Conservation (phyloP, 2,113 vertebrate species). For the Prunella fulvescens region DNA sequence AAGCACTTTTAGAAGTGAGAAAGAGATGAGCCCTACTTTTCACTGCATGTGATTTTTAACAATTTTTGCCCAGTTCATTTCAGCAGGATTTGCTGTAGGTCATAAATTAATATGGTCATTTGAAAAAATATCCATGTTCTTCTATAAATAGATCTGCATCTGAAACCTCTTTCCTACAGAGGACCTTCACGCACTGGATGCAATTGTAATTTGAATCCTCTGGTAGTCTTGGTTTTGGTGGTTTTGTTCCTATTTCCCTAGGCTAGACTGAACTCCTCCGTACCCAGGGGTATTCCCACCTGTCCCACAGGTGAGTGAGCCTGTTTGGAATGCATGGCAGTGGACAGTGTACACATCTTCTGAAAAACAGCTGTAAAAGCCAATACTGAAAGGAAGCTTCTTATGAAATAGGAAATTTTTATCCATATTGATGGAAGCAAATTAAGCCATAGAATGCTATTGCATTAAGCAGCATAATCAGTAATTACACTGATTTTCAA, state of each 20-base stretch:
- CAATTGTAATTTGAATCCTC: neutral
- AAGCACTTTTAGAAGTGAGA: neutral
- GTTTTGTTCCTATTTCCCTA: neutral
- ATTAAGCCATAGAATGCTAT: neutral
- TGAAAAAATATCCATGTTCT: neutral
- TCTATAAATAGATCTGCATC: neutral
- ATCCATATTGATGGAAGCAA: neutral
- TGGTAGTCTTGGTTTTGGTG: neutral
- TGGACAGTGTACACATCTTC: neutral
- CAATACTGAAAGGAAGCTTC: conserved; percentile 3
- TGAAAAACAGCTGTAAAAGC: neutral
- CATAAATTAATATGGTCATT: neutral
- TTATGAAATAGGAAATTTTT: neutral
- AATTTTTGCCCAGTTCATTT: neutral
- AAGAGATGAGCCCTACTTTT: neutral
- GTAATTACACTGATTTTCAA: neutral
- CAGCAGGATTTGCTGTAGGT: neutral
- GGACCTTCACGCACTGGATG: neutral
- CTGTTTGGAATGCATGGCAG: neutral
- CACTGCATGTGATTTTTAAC: neutral
- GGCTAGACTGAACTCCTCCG: neutral
- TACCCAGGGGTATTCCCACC: neutral
- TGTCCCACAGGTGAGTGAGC: neutral
- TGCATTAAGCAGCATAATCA: neutral
- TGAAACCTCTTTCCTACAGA: neutral